These are phyloP conservation scores for Drosophila buzzatii DNA, from an alignment of 2,888 invertebrate species.

Conservation along the genomic window DNA sequence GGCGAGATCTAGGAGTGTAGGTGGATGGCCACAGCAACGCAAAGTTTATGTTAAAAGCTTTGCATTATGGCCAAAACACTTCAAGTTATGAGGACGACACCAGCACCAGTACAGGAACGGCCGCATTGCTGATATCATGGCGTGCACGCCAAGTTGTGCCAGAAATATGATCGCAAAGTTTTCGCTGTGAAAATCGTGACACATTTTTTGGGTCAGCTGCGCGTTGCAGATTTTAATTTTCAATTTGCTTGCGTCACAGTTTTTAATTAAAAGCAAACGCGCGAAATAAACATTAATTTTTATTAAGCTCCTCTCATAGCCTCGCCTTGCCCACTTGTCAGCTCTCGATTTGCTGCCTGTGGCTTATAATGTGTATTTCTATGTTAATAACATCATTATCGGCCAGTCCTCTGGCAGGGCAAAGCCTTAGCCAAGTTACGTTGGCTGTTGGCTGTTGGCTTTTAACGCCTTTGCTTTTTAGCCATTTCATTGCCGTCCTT, in stretches of 20 bases:
- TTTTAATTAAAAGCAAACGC: slow-evolving; percentile 75
- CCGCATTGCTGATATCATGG: background rate
- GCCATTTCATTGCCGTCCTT: slow-evolving; percentile 47
- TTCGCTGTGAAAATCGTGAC: slow-evolving; percentile 24
- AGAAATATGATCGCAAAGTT: slow-evolving; percentile 40
- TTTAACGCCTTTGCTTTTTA: slow-evolving; percentile 72
- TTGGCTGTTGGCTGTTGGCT: slow-evolving; percentile 49
- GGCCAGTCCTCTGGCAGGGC: slow-evolving; percentile 2
- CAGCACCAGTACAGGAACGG: slow-evolving; percentile 12
- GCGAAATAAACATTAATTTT: slow-evolving; percentile 73
- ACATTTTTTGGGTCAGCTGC: slow-evolving; percentile 61
- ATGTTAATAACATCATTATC: slow-evolving; percentile 78
- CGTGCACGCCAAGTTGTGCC: background rate
- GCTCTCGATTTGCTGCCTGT: slow-evolving; percentile 33
- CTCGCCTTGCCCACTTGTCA: background rate
- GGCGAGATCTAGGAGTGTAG: background rate
- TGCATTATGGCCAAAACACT: slow-evolving; percentile 72
- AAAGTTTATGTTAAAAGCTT: slow-evolving; percentile 72
- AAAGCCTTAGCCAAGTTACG: slow-evolving; percentile 5
- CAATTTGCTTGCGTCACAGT: slow-evolving; percentile 68
- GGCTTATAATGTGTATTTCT: slow-evolving; percentile 71
- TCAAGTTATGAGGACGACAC: slow-evolving; percentile 38
- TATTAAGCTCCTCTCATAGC: slow-evolving; percentile 44
- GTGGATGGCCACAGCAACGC: slow-evolving; percentile 28
- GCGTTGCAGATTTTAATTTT: slow-evolving; percentile 54